phyloP scores from a whole-genome alignment of 2,888 invertebrate species.

The Aphrophora alni region DNA sequence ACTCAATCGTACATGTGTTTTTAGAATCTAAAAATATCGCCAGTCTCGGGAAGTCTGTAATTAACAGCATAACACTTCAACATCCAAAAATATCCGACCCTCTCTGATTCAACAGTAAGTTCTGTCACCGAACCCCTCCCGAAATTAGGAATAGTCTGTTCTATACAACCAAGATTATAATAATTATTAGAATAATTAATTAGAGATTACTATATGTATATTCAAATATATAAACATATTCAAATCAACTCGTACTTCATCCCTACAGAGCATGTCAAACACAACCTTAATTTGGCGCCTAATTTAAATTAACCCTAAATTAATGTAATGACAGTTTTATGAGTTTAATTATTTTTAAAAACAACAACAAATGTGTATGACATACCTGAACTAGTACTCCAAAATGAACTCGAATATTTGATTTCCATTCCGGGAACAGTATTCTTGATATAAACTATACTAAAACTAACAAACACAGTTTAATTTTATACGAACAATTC shows the following conservation, averaged over 20 bases:
- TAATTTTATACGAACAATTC: not conserved
- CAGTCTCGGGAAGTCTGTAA: not conserved
- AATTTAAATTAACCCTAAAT: slow-evolving; percentile 2
- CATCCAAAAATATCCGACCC: slow-evolving; percentile 6
- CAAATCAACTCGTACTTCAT: not conserved
- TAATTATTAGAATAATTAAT: too few species aligned
- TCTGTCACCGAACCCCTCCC: not conserved
- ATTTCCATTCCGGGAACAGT: not conserved
- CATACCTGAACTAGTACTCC: not conserved
- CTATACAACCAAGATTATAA: not conserved
- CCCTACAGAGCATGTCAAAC: not conserved
- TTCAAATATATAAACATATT: not conserved
- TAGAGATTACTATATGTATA: too few species aligned
- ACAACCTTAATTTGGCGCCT: not conserved
- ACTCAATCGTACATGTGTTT: not conserved
- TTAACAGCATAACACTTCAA: slow-evolving; percentile 9
- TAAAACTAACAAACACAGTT: not conserved
- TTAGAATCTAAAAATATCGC: slow-evolving; percentile 2
- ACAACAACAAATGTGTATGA: not conserved
- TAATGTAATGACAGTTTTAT: not conserved
- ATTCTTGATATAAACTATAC: not conserved
- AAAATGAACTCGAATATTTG: not conserved
- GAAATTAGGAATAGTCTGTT: not conserved
- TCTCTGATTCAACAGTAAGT: not conserved
- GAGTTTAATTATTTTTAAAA: not conserved